A percentile compares a stretch with the other conserved stretches of the same genome.
These are phyloP conservation scores for Anastatus disparis DNA, from an alignment of 1,140 invertebrate genomes.

Conservation along the genomic window DNA sequence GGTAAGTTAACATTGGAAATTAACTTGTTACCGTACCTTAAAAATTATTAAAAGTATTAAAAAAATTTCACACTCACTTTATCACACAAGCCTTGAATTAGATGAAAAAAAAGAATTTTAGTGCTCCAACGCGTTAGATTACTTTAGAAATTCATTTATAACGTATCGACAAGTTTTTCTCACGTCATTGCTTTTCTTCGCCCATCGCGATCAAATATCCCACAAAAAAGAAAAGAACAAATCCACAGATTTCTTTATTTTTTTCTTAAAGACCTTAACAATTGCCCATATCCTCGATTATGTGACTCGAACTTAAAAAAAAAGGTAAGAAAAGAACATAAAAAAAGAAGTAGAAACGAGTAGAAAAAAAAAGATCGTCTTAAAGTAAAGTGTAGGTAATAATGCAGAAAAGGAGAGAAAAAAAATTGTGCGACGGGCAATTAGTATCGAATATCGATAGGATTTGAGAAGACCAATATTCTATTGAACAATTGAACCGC, in stretches of 20 bases:
- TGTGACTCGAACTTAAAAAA: constrained; percentile 40
- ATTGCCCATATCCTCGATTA: constrained; percentile 29
- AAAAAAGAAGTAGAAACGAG: constrained; percentile 47
- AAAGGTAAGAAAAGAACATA: constrained; percentile 48
- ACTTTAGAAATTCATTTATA: neutral
- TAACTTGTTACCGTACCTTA: too few species aligned
- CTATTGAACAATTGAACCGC: too few species aligned
- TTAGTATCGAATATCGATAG: constrained; percentile 66
- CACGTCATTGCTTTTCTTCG: constrained; percentile 7
- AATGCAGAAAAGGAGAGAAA: constrained; percentile 4
- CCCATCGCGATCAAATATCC: constrained; percentile 13
- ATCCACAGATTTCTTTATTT: constrained; percentile 2
- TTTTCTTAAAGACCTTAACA: constrained; percentile 20
- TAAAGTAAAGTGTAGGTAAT: constrained; percentile 31
- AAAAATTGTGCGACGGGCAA: constrained; percentile 50
- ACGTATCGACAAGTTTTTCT: constrained; percentile 11
- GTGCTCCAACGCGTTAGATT: neutral
- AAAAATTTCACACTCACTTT: too few species aligned
- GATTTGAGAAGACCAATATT: constrained; percentile 32
- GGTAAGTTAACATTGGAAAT: too few species aligned
- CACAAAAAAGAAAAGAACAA: neutral
- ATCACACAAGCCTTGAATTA: neutral
- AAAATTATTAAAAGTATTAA: neutral
- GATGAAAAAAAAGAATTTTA: neutral
- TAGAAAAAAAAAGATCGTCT: constrained; percentile 52